Base-by-base conservation (phyloP, 1,140 invertebrate genomes). In the Calephelis virginiensis region DNA sequence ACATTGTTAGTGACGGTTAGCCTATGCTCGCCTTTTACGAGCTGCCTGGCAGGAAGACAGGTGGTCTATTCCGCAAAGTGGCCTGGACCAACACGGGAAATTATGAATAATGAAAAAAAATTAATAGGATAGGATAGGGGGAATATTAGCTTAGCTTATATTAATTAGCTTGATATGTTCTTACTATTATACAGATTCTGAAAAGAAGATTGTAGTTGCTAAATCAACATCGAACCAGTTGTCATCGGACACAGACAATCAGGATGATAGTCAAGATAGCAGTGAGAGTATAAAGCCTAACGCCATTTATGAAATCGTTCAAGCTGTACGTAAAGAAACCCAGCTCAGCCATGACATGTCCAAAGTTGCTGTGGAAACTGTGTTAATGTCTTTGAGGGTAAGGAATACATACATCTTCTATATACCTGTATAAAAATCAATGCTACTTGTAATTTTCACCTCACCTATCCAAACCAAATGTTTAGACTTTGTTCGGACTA, bases 261-360 rank as follows among this genome's bases (percentile, higher is more conserved):
- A 91, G 62, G 85, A 88, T 70, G 86, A 88, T 66, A 91, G 89
- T 43, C 85, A 89, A 61, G 89, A 88, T 61, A 89, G 85, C 69
- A 90, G 82, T 64, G 85, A 90, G 49, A 88, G 87, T 50, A 86
- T 90, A n/a, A 89, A 87, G 14, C 88, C 88, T 8, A 90, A 93
- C 85, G 93, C 93, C 28, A 95, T 96, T 60, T 96, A 96, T 90
- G 93, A 95, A 70, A 92, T 96, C 66, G 93, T 96, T 9, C 95
- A 96, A 78, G 93, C 94, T 80, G 94, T 98, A 6, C 92, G 97
- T 46, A 94, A 93, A 72, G 96, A 96, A 78, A 97, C 97, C 1
- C 95, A 96, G 72, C 93, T 98, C 8, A 97, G 96, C 80, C 95
- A 97, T 84, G 95, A 97, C 76, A 94, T 97, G 92, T 97, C 96